Percentiles rank a stretch among this genome's conserved stretches.
Conservation (phyloP, 2,113 vertebrate genomes). For the Paradisaea rubra region DNA sequence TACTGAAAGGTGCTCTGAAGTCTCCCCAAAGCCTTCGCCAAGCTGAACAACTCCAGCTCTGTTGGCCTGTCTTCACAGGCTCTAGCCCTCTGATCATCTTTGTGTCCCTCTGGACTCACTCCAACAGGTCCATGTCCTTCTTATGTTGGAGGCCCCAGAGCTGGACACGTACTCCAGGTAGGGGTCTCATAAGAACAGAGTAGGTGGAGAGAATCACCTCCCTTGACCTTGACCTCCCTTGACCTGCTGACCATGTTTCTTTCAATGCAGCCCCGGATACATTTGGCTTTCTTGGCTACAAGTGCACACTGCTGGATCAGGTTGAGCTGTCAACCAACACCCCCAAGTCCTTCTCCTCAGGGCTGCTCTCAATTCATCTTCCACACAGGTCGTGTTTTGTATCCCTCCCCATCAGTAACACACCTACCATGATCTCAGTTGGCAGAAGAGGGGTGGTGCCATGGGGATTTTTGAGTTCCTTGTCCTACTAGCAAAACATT, state of each 20-base stretch:
- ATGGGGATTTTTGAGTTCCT: background rate
- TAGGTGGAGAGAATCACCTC: background rate
- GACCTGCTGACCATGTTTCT: fast-evolving
- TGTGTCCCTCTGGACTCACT: fast-evolving
- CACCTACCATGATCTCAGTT: background rate
- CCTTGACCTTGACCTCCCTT: background rate
- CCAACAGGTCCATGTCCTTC: fast-evolving
- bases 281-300: background rate
- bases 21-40: background rate
- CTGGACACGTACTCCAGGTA: background rate
- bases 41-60: background rate
- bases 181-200: background rate
- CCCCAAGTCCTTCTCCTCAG: background rate
- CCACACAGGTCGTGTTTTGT: background rate
- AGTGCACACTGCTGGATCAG: background rate
- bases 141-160: fast-evolving
- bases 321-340: background rate
- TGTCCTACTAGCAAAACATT: background rate
- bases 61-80: background rate
- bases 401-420: background rate
- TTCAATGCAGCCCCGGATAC: background rate
- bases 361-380: background rate
- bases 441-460: background rate
- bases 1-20: background rate
- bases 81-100: background rate